A percentile compares a stretch with the other conserved stretches of the same genome.
These are phyloP conservation scores for Phoeniculus purpureus DNA, from an alignment of 2,797 vertebrate genomes.

Conservation along the genomic window DNA sequence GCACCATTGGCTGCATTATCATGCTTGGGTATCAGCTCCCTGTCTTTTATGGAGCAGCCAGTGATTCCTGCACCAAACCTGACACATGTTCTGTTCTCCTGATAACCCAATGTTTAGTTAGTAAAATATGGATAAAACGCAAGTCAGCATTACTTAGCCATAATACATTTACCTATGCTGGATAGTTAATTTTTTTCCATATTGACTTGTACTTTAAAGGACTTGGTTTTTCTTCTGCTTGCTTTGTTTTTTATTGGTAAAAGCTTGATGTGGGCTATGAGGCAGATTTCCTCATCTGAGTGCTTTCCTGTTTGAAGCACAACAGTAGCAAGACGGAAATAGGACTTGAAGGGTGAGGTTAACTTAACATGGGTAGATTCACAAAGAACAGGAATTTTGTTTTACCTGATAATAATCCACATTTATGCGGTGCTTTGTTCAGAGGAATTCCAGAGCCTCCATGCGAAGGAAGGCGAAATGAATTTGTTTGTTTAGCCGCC, in stretches of 20 bases:
- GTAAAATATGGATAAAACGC: neutral
- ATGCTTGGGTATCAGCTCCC: neutral
- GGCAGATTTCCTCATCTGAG: neutral
- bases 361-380: neutral
- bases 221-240: neutral
- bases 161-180: neutral
- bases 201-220: neutral
- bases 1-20: fast-evolving
- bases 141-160: neutral
- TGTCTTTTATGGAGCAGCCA: neutral
- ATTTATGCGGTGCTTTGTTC: neutral
- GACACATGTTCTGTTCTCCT: neutral
- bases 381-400: neutral
- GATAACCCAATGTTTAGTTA: neutral
- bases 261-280: neutral
- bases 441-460: neutral
- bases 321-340: neutral
- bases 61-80: neutral
- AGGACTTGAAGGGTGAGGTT: neutral
- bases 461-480: neutral
- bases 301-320: neutral
- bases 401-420: neutral
- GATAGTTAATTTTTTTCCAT: neutral
- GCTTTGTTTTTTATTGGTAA: neutral
- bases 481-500: neutral